phyloP scores from a whole-genome alignment of 2,113 vertebrate species.

The Gorsachius goisagi region DNA sequence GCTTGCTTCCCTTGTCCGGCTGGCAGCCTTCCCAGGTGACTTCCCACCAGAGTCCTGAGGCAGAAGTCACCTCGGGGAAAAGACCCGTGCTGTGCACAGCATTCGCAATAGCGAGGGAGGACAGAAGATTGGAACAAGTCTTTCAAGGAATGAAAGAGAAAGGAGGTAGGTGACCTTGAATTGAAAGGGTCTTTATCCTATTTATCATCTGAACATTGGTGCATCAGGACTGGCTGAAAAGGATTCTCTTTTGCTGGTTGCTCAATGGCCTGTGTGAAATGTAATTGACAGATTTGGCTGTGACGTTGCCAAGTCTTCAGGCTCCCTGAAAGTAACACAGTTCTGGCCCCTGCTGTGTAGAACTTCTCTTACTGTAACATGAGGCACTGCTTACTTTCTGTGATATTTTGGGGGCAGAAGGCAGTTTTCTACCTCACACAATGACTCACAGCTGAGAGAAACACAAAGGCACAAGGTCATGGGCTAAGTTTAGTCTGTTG shows the following conservation, averaged over 20 bases:
- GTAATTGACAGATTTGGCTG: background rate
- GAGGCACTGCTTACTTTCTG: background rate
- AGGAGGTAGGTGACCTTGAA: background rate
- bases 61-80: background rate
- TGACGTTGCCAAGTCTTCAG: background rate
- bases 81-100: background rate
- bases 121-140: background rate
- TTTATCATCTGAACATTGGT: background rate
- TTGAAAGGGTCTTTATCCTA: background rate
- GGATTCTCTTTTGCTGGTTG: background rate
- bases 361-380: background rate
- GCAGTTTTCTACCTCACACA: background rate
- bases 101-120: rapidly evolving
- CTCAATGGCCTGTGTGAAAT: background rate
- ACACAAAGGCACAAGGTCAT: background rate
- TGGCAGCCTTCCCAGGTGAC: background rate
- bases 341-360: background rate
- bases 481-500: background rate
- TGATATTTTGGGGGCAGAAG: background rate
- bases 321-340: background rate
- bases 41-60: background rate
- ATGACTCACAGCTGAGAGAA: conserved; percentile 33
- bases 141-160: background rate
- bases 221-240: background rate
- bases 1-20: background rate